Conservation (phyloP, 2,888 invertebrate species). For the Drosophila paranaensis region DNA sequence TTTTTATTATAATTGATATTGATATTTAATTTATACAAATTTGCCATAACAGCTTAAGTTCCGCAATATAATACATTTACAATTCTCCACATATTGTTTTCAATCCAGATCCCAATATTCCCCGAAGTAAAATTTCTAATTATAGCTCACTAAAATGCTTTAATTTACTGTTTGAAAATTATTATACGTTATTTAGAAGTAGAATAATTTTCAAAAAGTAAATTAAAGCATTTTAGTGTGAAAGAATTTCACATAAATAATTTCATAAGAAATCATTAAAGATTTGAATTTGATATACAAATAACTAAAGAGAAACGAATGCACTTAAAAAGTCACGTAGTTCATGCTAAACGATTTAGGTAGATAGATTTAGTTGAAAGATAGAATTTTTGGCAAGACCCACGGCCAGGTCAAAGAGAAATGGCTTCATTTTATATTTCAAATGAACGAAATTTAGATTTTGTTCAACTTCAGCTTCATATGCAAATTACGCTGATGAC, state of each 20-base stretch:
- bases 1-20: too few relatives aligned
- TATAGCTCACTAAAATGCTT: too few relatives aligned
- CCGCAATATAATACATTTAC: too few relatives aligned
- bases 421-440: background rate
- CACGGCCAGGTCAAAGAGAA: background rate
- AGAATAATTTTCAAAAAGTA: too few relatives aligned
- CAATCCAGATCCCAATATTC: too few relatives aligned
- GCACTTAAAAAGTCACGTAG: background rate
- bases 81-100: too few relatives aligned
- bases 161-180: too few relatives aligned
- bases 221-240: background rate
- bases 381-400: background rate
- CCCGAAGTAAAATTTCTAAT: too few relatives aligned
- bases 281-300: background rate
- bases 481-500: background rate
- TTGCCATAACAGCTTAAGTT: too few relatives aligned
- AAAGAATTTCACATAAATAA: background rate
- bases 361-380: background rate
- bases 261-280: background rate
- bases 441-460: background rate
- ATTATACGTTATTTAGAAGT: too few relatives aligned
- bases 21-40: too few relatives aligned
- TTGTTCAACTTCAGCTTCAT: background rate
- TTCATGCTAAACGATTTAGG: background rate
- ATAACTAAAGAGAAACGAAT: background rate